These are phyloP conservation scores for Zosterops pallidus DNA, from an alignment of 2,113 vertebrate species.

Conservation along the genomic window DNA sequence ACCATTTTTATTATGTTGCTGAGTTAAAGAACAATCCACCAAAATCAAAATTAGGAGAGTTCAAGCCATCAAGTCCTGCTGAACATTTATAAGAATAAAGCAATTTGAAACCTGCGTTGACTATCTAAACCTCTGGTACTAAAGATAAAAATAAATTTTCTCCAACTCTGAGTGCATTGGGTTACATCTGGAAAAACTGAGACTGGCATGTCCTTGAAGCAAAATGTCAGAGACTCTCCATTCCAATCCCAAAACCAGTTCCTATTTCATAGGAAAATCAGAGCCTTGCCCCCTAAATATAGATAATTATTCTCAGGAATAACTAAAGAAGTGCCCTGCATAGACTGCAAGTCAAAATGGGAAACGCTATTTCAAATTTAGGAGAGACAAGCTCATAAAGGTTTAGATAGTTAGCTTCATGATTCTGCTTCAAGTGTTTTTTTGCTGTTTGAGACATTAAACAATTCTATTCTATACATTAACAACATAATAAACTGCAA, in stretches of 20 bases:
- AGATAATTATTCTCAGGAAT: neutral
- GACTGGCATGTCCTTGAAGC: constrained; percentile 16
- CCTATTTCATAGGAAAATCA: neutral
- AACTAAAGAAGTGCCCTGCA: neutral
- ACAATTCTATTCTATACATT: fast-evolving
- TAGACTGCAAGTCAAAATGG: neutral
- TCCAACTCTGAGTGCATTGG: neutral
- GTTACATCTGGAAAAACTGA: constrained; percentile 45
- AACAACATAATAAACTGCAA: neutral
- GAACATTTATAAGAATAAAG: constrained; percentile 12
- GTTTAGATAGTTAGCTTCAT: neutral
- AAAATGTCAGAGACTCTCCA: neutral
- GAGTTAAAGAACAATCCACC: neutral
- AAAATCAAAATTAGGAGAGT: neutral
- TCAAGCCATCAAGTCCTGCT: neutral
- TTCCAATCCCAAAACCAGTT: neutral
- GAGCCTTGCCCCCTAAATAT: constrained; percentile 7
- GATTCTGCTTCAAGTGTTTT: neutral
- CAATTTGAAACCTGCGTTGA: neutral
- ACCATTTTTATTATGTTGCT: neutral
- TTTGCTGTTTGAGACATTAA: neutral
- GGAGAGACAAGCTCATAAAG: neutral
- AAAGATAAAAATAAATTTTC: constrained; percentile 45
- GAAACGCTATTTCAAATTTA: neutral
- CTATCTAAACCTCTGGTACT: constrained; percentile 5